phyloP scores from a whole-genome alignment of 2,888 invertebrate species.

The Criorhina ranunculi region DNA sequence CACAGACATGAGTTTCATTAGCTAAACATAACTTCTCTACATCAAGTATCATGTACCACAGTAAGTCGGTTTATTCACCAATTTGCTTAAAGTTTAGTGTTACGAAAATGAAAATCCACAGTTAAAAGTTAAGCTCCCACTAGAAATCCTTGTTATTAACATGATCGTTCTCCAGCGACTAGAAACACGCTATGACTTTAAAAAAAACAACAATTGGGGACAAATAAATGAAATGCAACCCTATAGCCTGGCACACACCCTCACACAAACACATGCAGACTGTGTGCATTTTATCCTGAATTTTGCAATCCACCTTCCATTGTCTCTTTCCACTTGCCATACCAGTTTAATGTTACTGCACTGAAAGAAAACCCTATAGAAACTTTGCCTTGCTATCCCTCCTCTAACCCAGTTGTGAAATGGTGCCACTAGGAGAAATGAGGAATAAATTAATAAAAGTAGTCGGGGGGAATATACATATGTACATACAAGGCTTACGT shows the following conservation, averaged over 20 bases:
- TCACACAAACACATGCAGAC: background rate
- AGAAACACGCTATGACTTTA: background rate
- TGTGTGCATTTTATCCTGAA: slow-evolving; percentile 40
- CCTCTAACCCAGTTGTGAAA: slow-evolving; percentile 31
- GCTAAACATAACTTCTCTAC: too few relatives aligned
- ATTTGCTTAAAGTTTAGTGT: background rate
- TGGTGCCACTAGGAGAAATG: slow-evolving; percentile 49
- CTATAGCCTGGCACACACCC: too few relatives aligned
- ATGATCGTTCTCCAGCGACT: background rate
- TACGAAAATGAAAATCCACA: background rate
- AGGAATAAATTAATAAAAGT: slow-evolving; percentile 59
- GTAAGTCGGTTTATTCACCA: too few relatives aligned
- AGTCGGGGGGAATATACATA: background rate
- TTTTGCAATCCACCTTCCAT: slow-evolving; percentile 52
- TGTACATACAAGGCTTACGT: slow-evolving; percentile 7
- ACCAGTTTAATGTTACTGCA: slow-evolving; percentile 46
- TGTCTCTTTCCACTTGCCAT: slow-evolving; percentile 23
- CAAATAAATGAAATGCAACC: slow-evolving; percentile 47
- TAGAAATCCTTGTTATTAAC: background rate
- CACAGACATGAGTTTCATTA: too few relatives aligned
- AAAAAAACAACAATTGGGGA: slow-evolving; percentile 49
- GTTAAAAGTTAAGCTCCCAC: background rate
- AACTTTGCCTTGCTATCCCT: background rate
- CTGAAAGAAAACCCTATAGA: slow-evolving; percentile 14
- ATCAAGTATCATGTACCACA: too few relatives aligned